Percentiles rank a stretch among this genome's conserved stretches.
These are phyloP conservation scores for Smutsia temminckii DNA, from an alignment of 2,797 vertebrate genomes.

Conservation along the genomic window DNA sequence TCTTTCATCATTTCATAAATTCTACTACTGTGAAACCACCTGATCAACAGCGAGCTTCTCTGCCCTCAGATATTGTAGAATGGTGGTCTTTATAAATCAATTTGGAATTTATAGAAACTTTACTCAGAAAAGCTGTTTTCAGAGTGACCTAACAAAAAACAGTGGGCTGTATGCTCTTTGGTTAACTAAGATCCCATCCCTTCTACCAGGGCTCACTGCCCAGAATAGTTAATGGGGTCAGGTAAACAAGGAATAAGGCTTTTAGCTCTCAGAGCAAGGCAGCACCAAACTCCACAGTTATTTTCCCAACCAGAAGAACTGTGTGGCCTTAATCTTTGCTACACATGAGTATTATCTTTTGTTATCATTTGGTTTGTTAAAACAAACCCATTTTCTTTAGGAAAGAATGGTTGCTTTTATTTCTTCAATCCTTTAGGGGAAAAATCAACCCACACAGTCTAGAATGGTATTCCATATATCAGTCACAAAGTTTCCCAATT, in stretches of 20 bases:
- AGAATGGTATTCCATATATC: background rate
- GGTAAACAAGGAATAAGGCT: background rate
- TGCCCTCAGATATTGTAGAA: background rate
- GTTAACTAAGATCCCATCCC: background rate
- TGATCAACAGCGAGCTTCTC: background rate
- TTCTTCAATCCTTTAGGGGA: background rate
- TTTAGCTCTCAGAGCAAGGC: background rate
- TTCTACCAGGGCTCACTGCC: background rate
- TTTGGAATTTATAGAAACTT: background rate
- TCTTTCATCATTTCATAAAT: conserved; percentile 1
- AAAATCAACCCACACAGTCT: background rate
- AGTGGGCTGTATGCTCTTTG: background rate
- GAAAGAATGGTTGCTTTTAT: conserved; percentile 28
- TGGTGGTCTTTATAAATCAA: background rate
- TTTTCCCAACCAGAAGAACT: background rate
- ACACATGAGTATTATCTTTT: background rate
- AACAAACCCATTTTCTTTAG: conserved; percentile 23
- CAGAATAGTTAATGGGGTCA: background rate
- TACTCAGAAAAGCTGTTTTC: background rate
- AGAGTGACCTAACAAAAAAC: background rate
- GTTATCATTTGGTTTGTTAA: background rate
- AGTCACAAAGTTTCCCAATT: background rate
- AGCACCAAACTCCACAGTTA: background rate
- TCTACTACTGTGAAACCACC: background rate
- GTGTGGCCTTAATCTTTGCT: background rate